phyloP scores from a whole-genome alignment of 2,113 vertebrate species.

The Leptobrachium ailaonicum region DNA sequence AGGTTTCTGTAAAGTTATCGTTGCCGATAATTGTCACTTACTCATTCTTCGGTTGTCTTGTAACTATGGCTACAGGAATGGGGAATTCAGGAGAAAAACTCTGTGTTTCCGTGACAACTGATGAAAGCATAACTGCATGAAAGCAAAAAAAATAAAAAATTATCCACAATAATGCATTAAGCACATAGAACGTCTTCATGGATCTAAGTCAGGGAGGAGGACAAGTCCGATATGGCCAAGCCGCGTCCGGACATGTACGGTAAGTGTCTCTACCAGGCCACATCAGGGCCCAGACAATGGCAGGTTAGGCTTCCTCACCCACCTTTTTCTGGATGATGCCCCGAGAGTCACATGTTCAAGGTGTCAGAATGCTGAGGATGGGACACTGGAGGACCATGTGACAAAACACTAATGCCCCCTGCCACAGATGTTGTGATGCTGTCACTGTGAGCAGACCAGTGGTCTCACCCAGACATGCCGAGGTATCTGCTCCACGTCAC shows the following conservation, averaged over 20 bases:
- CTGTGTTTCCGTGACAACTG: conserved; percentile 65
- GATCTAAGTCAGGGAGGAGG: neutral
- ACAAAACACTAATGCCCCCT: too few relatives aligned
- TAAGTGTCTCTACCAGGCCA: too few relatives aligned
- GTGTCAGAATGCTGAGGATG: neutral
- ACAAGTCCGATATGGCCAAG: neutral
- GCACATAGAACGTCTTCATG: neutral
- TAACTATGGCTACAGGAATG: conserved; percentile 68
- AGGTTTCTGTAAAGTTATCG: conserved; percentile 6
- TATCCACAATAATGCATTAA: conserved; percentile 12
- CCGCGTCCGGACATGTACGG: neutral
- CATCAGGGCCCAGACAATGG: too few relatives aligned
- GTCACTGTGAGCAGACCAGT: too few relatives aligned
- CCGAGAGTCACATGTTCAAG: neutral
- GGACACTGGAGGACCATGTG: too few relatives aligned
- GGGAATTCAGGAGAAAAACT: conserved; percentile 58
- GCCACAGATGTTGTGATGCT: too few relatives aligned
- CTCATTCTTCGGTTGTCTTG: conserved; percentile 61
- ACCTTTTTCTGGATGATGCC: too few relatives aligned
- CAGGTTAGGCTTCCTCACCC: too few relatives aligned
- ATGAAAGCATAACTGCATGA: conserved; percentile 60
- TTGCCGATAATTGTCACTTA: conserved; percentile 64
- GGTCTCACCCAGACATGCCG: too few relatives aligned
- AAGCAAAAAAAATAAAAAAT: conserved; percentile 8
- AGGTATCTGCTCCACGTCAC: too few relatives aligned